Percentiles rank a stretch among this genome's conserved stretches.
Conservation (phyloP, 2,888 invertebrate genomes). For the Lysandra coridon region DNA sequence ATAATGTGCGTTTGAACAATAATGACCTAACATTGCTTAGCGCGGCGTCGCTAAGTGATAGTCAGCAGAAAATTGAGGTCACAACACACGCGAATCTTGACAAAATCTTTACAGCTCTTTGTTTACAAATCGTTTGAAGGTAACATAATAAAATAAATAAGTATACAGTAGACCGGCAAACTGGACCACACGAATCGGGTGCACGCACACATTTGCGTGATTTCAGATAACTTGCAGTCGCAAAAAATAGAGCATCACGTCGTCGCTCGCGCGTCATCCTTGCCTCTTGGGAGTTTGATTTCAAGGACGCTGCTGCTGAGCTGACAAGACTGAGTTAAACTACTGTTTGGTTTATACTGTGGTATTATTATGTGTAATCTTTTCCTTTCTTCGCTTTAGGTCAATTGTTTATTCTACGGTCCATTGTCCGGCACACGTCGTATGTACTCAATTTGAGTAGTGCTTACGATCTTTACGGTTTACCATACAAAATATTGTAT, state of each 20-base stretch:
- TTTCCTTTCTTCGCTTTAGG: constrained; percentile 5
- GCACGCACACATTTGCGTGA: not conserved
- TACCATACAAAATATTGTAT: too few relatives aligned
- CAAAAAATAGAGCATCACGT: not conserved
- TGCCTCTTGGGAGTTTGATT: not conserved
- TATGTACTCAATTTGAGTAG: not conserved
- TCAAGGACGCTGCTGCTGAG: not conserved
- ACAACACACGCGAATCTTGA: not conserved
- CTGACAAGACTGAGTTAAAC: too few relatives aligned
- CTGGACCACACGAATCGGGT: not conserved
- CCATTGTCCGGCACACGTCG: not conserved
- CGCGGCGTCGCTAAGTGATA: not conserved
- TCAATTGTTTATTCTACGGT: constrained; percentile 4
- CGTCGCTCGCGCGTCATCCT: not conserved
- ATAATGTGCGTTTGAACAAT: constrained; percentile 17
- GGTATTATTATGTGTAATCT: not conserved
- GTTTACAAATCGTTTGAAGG: constrained; percentile 12
- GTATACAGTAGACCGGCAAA: not conserved
- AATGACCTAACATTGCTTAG: constrained; percentile 24
- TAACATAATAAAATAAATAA: not conserved
- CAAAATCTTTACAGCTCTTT: constrained; percentile 12
- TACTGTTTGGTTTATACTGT: not conserved
- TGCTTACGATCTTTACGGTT: not conserved
- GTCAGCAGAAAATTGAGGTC: constrained; percentile 24
- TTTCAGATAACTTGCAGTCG: not conserved